A percentile compares a stretch with the other conserved stretches of the same genome.
Evolutionary conservation across 2,888 invertebrate species (phyloP).

Genomic region (Venusia cambrica): DNA sequence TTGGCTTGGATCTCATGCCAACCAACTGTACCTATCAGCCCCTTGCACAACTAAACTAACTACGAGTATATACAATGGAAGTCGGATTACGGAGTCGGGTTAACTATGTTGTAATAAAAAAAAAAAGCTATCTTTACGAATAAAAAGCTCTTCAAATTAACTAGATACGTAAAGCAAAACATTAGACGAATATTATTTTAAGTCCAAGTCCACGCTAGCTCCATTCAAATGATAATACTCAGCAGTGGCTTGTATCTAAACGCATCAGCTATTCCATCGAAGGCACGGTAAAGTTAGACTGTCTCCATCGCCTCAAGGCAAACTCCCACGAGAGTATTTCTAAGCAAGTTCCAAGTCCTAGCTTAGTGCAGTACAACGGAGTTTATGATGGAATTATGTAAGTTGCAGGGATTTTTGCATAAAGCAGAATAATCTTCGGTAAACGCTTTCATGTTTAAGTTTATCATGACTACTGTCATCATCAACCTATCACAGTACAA

Average conservation of each 20-base stretch:
- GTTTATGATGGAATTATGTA: constrained; percentile 29
- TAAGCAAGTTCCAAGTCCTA: constrained; percentile 22
- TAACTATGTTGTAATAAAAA: constrained; percentile 26
- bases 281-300: too few species aligned
- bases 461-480: too few species aligned
- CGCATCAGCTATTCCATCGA: constrained; percentile 31
- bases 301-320: constrained; percentile 21
- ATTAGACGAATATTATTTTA: too few species aligned
- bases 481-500: too few species aligned
- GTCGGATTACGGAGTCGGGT: constrained; percentile 19
- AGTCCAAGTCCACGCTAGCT: too few species aligned
- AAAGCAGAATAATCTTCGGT: background rate
- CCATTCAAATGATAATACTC: constrained; percentile 18
- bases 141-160: too few species aligned
- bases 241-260: constrained; percentile 22
- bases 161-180: too few species aligned
- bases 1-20: constrained; percentile 15
- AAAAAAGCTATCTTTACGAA: too few species aligned
- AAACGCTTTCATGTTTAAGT: too few species aligned
- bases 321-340: constrained; percentile 26
- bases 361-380: constrained; percentile 26
- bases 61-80: too few species aligned
- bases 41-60: too few species aligned
- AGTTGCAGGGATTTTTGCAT: constrained; percentile 16
- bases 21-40: too few species aligned